Conservation (phyloP, 2,113 vertebrate genomes). For the Entelurus aequoreus region DNA sequence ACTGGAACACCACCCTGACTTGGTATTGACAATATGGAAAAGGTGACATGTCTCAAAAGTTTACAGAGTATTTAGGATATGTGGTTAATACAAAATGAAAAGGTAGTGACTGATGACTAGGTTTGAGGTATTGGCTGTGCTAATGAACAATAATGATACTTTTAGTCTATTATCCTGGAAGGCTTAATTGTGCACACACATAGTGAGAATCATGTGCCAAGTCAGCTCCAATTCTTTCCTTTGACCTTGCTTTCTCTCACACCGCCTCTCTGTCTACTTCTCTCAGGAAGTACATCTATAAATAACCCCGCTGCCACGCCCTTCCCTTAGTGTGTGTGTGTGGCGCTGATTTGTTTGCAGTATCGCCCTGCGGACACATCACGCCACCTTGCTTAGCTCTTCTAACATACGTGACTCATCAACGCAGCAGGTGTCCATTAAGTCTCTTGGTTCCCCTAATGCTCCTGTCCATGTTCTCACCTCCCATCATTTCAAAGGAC, state of each 20-base stretch:
- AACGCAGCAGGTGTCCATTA: slow-evolving; percentile 67
- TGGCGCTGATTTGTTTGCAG: slow-evolving; percentile 48
- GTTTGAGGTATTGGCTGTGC: too few species aligned
- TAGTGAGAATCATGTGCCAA: slow-evolving; percentile 36
- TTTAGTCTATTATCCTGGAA: background rate
- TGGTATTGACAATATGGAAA: too few species aligned
- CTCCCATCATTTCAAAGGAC: background rate
- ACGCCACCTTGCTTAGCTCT: slow-evolving; percentile 32
- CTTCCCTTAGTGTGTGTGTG: slow-evolving; percentile 33
- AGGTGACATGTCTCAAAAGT: too few species aligned
- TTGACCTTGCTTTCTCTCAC: slow-evolving; percentile 55
- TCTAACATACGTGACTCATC: slow-evolving; percentile 56
- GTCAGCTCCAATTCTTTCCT: slow-evolving; percentile 54
- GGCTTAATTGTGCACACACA: background rate
- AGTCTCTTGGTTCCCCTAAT: slow-evolving; percentile 5
- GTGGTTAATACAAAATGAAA: too few species aligned
- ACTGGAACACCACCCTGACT: background rate
- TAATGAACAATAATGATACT: background rate
- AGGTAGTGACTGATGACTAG: too few species aligned
- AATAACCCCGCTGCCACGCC: slow-evolving; percentile 69
- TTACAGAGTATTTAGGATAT: too few species aligned
- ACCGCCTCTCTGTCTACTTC: slow-evolving; percentile 6
- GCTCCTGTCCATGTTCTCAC: slow-evolving; percentile 12
- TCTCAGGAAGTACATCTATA: slow-evolving; percentile 64
- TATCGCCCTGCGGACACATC: slow-evolving; percentile 23